These are phyloP conservation scores for Crossaster papposus DNA, from an alignment of 53 echinoderm and acorn worm species.

Conservation along the genomic window DNA sequence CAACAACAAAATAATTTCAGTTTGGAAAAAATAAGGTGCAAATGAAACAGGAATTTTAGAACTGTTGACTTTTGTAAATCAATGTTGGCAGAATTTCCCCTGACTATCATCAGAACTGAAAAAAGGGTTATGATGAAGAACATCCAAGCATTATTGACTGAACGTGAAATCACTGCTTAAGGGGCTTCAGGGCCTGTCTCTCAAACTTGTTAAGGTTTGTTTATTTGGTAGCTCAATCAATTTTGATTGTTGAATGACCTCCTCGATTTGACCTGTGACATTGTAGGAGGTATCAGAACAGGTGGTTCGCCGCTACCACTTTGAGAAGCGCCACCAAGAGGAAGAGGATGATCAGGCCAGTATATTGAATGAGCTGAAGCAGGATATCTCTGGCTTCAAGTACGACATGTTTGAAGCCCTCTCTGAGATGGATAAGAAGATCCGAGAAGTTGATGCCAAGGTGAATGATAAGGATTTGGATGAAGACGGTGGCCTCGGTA, in stretches of 20 bases:
- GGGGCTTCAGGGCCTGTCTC: too few species aligned
- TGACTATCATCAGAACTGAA: background rate
- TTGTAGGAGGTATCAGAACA: slow-evolving; percentile 86
- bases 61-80: background rate
- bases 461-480: slow-evolving; percentile 82
- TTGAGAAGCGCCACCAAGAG: slow-evolving; percentile 98
- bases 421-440: slow-evolving; percentile 99
- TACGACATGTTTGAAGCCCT: slow-evolving; percentile 99
- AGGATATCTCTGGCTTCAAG: slow-evolving; percentile 97
- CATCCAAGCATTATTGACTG: too few species aligned
- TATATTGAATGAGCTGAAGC: slow-evolving; percentile 88
- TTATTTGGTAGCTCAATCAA: background rate
- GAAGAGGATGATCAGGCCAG: slow-evolving; percentile 96
- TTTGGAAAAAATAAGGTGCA: too few species aligned
- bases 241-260: background rate
- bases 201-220: background rate
- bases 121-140: background rate
- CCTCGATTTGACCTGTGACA: background rate
- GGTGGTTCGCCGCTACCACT: slow-evolving; percentile 89
- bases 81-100: background rate
- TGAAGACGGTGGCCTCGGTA: slow-evolving; percentile 74
- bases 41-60: background rate
- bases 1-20: too few species aligned
- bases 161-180: background rate
- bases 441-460: slow-evolving; percentile 92